Evolutionary conservation across 30 jellyfish, hydroid and myxozoan species (phyloP).

Genomic region (Hydractinia echinata): DNA sequence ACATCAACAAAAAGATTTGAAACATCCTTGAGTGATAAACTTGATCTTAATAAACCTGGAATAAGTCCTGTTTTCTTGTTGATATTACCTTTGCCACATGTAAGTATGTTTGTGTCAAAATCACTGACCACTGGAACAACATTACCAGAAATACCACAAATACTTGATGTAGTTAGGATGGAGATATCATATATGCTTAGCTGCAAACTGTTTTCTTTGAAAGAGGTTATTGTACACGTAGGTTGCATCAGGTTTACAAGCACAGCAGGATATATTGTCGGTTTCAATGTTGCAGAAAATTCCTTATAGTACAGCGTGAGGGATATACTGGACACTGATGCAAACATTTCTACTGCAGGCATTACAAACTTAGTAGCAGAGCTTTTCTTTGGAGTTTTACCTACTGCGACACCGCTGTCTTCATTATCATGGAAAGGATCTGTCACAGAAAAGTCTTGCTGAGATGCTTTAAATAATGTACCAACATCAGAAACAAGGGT

Average conservation of each 20-base stretch:
- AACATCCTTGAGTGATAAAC: background rate
- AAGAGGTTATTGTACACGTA: constrained; percentile 18
- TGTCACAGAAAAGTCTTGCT: background rate
- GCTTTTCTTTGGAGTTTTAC: background rate
- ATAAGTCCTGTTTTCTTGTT: constrained; percentile 4
- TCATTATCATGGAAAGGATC: background rate
- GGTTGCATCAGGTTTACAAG: constrained; percentile 10
- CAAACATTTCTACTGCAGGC: constrained; percentile 37
- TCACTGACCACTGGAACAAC: constrained; percentile 8
- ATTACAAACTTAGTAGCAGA: background rate
- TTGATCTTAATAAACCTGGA: constrained; percentile 7
- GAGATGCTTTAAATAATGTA: background rate
- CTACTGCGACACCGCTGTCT: constrained; percentile 3
- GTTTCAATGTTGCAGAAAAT: background rate
- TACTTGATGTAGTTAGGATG: constrained; percentile 20
- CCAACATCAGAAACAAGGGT: background rate
- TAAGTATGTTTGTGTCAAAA: constrained; percentile 6
- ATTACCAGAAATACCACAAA: constrained; percentile 9
- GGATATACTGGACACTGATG: constrained; percentile 26
- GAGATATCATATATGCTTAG: background rate
- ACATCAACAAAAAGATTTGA: background rate
- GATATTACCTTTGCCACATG: constrained; percentile 8
- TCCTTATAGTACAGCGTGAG: constrained; percentile 3
- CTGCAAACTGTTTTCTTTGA: background rate
- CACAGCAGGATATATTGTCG: constrained; percentile 14